Evolutionary conservation across 2,797 vertebrate genomes (phyloP), one percentile per base, ranked within the genome.

Genomic region (Lacerta bilineata): DNA sequence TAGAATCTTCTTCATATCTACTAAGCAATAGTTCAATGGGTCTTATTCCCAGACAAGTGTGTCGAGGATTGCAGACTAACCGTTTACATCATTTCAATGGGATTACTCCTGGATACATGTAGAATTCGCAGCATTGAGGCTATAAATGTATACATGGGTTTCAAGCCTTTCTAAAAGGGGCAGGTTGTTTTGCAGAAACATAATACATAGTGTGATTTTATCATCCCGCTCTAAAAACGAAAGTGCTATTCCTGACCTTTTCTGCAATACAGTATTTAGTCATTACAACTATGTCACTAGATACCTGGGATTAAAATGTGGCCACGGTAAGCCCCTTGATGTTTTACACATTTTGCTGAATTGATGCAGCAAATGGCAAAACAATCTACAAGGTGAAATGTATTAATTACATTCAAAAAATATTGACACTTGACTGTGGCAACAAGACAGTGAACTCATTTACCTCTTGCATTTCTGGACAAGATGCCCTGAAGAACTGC

Each of bases 181-280:
- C 36, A 74, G n/a, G 1, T 27, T 69, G 82, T 55, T 86, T 84
- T 3, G 87, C 39, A 88, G 85, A 84, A 27, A 86, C 46, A 88
- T 50, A 10, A 85, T 80, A 8, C 0, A 15, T 76, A 76, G 90
- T 77, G 83, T 71, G 8, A 59, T n/a, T 41, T 61, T 61, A 61
- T 61, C 6, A 23, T n/a, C 27, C 59, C 41, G 46, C 11, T 50
- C 5, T 46, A 78, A 64, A 81, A 64, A 64, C 7, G 66, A 83
- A 82, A 87, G 61, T 6, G 66, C 75, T 3, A 1, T 25, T 64
- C 5, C 7, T 59, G 80, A 29, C 80, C 17, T 27, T 80, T 86
- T 76, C 71, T 23, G 50, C 27, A 25, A 23, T 36, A 41, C 43
- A 3, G 11, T 76, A 46, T 77, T 46, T 85, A 64, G n/a, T 46